A percentile compares a stretch with the other conserved stretches of the same genome.
Conservation (phyloP, 2,888 invertebrate species). For the Noctua janthe region DNA sequence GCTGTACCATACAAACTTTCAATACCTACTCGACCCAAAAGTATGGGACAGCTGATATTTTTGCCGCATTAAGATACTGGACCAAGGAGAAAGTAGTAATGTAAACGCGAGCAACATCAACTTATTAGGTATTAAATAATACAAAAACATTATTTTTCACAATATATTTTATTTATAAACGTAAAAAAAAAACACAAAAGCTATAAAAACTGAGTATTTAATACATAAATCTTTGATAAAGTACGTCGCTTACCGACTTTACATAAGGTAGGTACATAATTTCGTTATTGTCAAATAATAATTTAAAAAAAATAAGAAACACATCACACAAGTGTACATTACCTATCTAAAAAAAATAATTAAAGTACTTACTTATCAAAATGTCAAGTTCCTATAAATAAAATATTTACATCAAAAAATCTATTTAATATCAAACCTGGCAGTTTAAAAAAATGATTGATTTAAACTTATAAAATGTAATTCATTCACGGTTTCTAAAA, state of each 20-base stretch:
- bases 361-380: constrained; percentile 28
- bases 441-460: constrained; percentile 11
- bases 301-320: constrained; percentile 6
- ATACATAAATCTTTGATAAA: constrained; percentile 57
- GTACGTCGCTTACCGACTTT: constrained; percentile 34
- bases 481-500: neutral
- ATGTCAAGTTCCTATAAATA: constrained; percentile 2
- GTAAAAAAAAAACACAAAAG: constrained; percentile 47
- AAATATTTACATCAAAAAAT: constrained; percentile 43
- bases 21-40: too few species aligned
- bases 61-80: too few species aligned
- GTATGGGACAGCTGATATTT: too few species aligned
- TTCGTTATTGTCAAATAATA: constrained; percentile 6
- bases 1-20: too few species aligned
- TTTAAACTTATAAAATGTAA: neutral
- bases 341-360: constrained; percentile 23
- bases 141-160: neutral
- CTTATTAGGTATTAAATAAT: neutral
- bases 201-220: constrained; percentile 44
- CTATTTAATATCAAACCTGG: constrained; percentile 20
- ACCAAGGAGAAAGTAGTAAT: too few species aligned
- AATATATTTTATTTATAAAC: constrained; percentile 52
- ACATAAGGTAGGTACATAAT: constrained; percentile 4
- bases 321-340: constrained; percentile 32
- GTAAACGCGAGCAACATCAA: too few species aligned